Evolutionary conservation across 1,140 invertebrate species (phyloP).

Genomic region (Bicyclus anynana): DNA sequence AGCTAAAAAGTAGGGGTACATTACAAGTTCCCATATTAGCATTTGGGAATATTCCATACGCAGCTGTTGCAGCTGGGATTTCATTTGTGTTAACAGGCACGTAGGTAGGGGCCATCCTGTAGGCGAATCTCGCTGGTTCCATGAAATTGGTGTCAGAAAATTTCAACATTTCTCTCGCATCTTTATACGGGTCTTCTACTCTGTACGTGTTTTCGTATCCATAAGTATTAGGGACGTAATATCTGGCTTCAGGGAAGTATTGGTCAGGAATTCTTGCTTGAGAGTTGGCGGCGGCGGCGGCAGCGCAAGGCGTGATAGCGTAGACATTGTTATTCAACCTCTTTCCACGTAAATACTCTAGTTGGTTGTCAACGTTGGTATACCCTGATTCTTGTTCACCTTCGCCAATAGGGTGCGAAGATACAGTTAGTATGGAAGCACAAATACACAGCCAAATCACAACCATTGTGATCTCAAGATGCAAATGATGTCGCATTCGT

Average conservation of each 20-base stretch:
- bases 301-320: slow-evolving; percentile 24
- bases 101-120: slow-evolving; percentile 14
- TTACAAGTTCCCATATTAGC: slow-evolving; percentile 43
- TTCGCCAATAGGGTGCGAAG: slow-evolving; percentile 28
- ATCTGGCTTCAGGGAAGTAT: slow-evolving; percentile 13
- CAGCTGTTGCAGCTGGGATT: slow-evolving; percentile 8
- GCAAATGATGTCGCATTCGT: slow-evolving; percentile 25
- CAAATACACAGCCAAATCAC: slow-evolving; percentile 32
- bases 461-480: slow-evolving; percentile 42
- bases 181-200: slow-evolving; percentile 26
- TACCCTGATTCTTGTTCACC: slow-evolving; percentile 2
- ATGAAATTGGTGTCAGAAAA: slow-evolving; percentile 45
- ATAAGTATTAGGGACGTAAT: slow-evolving; percentile 17
- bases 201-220: slow-evolving; percentile 30
- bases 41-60: slow-evolving; percentile 51
- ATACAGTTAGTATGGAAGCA: slow-evolving; percentile 19
- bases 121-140: slow-evolving; percentile 37
- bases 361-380: slow-evolving; percentile 4
- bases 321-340: slow-evolving; percentile 17
- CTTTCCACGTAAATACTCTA: slow-evolving; percentile 15
- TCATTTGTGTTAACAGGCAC: background rate
- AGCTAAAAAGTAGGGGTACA: slow-evolving; percentile 58
- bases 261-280: slow-evolving; percentile 11
- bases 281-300: slow-evolving; percentile 10
- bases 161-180: slow-evolving; percentile 38